These are phyloP conservation scores for Rugalucina vietnamica DNA, from an alignment of 2,888 invertebrate genomes.

Conservation along the genomic window DNA sequence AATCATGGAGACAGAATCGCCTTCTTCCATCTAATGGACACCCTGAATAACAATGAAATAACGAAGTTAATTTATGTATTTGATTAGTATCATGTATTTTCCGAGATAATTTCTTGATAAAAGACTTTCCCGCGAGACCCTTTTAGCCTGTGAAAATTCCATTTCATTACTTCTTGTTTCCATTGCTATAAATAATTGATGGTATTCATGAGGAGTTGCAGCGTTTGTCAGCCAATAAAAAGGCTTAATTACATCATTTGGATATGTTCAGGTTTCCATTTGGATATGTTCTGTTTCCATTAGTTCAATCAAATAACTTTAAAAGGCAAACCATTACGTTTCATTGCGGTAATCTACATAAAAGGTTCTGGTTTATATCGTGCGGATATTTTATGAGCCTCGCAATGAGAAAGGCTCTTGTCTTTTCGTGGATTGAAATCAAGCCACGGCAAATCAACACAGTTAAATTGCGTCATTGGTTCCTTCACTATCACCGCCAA, in stretches of 20 bases:
- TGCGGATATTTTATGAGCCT: no score
- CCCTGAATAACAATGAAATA: background rate
- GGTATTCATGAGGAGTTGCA: background rate
- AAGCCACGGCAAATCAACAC: no score
- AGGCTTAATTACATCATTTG: conserved; percentile 47
- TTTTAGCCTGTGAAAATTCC: conserved; percentile 54
- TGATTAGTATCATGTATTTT: conserved; percentile 57
- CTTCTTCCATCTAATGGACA: background rate
- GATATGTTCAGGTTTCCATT: background rate
- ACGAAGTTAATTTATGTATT: conserved; percentile 54
- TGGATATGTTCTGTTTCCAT: conserved; percentile 16
- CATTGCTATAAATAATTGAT: conserved; percentile 59
- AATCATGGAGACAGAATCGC: no score
- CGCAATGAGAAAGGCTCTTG: no score
- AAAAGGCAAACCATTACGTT: background rate
- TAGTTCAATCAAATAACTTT: conserved; percentile 33
- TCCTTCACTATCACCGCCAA: no score
- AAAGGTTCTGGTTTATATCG: background rate
- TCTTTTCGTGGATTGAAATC: no score
- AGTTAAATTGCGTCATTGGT: no score
- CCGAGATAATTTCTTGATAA: conserved; percentile 56
- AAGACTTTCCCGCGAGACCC: conserved; percentile 56
- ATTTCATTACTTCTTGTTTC: conserved; percentile 57
- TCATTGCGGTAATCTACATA: background rate
- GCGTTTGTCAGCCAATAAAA: conserved; percentile 31